Evolutionary conservation across 2,113 vertebrate species (phyloP).

Genomic region (Rafetus swinhoei): DNA sequence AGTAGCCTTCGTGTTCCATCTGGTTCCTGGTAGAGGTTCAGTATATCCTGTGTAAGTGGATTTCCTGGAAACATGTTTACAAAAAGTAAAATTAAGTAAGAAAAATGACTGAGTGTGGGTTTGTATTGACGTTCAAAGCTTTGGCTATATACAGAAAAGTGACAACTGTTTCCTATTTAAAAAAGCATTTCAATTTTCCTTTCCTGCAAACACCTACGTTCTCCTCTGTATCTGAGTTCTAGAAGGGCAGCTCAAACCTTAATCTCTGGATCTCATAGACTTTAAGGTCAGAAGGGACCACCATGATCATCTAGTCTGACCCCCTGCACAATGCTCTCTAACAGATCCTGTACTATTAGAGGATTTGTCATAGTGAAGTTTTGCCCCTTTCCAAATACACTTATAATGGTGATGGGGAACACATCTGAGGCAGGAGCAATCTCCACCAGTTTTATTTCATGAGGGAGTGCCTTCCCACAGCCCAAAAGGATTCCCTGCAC

Average conservation of each 20-base stretch:
- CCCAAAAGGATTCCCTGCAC: neutral
- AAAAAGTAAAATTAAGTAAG: constrained; percentile 35
- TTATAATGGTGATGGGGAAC: neutral
- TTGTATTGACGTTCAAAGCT: neutral
- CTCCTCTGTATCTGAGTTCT: neutral
- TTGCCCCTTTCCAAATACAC: neutral
- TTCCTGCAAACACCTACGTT: neutral
- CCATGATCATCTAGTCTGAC: too few species aligned
- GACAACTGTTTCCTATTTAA: neutral
- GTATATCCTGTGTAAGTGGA: constrained; percentile 98
- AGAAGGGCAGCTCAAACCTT: neutral
- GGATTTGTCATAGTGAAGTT: neutral
- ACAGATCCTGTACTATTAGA: accelerated
- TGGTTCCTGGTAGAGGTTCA: constrained; percentile 98
- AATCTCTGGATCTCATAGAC: accelerated
- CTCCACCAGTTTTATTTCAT: neutral
- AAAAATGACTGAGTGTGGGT: neutral
- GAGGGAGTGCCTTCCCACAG: neutral
- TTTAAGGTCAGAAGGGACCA: too few species aligned
- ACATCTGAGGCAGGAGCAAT: neutral
- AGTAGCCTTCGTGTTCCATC: constrained; percentile 97
- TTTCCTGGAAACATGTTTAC: constrained; percentile 87
- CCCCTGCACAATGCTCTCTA: too few species aligned
- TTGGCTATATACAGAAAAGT: neutral
- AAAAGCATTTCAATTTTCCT: neutral